Evolutionary conservation across 2,888 invertebrate species (phyloP).

Genomic region (Strigamia transsilvanica): DNA sequence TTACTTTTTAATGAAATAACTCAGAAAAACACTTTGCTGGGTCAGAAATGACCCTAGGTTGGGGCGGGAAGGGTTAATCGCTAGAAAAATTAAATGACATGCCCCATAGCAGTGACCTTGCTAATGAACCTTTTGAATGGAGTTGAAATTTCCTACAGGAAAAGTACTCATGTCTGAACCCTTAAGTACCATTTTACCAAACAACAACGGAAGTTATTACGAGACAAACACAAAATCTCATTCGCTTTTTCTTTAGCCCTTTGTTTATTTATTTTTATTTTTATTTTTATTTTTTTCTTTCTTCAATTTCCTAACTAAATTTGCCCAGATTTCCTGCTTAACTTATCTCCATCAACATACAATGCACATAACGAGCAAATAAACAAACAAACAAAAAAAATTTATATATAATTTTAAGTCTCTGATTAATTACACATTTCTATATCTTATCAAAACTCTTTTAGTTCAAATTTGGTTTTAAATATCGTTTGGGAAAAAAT

Average conservation of each 20-base stretch:
- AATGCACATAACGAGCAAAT: neutral
- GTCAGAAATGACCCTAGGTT: too few species aligned
- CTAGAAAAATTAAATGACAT: conserved; percentile 12
- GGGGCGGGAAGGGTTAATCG: too few species aligned
- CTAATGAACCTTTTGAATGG: conserved; percentile 38
- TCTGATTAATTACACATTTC: neutral
- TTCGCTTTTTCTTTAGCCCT: neutral
- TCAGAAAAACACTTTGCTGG: too few species aligned
- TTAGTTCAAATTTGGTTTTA: conserved; percentile 16
- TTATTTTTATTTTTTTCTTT: too few species aligned
- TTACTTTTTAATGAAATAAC: too few species aligned
- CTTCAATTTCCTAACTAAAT: neutral
- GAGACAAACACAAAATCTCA: neutral
- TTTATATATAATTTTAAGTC: neutral
- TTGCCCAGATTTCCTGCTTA: neutral
- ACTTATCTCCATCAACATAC: neutral
- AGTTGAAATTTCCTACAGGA: conserved; percentile 27
- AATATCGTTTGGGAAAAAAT: conserved; percentile 17
- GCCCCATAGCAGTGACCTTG: conserved; percentile 24
- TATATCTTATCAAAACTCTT: neutral
- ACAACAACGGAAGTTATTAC: conserved; percentile 16
- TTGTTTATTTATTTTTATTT: neutral
- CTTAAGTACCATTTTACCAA: neutral
- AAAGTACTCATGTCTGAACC: neutral
- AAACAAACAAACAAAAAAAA: neutral